These are phyloP conservation scores for Petaurus breviceps DNA, from an alignment of 2,113 vertebrate species.

Conservation along the genomic window DNA sequence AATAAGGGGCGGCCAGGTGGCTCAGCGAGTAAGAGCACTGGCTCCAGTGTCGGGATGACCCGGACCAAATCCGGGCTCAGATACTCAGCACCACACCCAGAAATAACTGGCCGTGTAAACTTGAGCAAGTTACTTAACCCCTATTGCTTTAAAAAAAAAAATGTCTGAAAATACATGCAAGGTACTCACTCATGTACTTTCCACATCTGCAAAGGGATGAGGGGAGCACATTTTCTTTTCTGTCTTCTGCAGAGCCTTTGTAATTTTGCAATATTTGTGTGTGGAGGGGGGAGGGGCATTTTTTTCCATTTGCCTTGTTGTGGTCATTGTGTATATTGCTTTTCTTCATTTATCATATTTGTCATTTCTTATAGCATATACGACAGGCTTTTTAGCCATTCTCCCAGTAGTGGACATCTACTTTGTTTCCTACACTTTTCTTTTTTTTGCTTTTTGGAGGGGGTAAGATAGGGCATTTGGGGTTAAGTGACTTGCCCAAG, in stretches of 20 bases:
- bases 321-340: not conserved
- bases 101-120: too few species aligned
- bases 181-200: not conserved
- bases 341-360: not conserved
- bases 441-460: too few species aligned
- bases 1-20: too few species aligned
- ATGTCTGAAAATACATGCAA: not conserved
- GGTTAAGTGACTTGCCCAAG: too few species aligned
- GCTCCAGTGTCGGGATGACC: too few species aligned
- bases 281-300: too few species aligned
- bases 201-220: not conserved
- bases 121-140: too few species aligned
- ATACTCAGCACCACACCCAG: too few species aligned
- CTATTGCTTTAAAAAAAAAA: too few species aligned
- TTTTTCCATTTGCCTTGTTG: not conserved
- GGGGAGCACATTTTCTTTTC: not conserved
- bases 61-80: too few species aligned
- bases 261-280: not conserved
- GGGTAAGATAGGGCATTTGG: too few species aligned
- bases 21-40: too few species aligned
- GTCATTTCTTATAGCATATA: not conserved
- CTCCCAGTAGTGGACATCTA: not conserved
- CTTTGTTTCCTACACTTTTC: not conserved
- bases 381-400: not conserved
- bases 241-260: not conserved